These are phyloP conservation scores for Cyclura pinguis DNA, from an alignment of 2,797 vertebrate species.

Conservation along the genomic window DNA sequence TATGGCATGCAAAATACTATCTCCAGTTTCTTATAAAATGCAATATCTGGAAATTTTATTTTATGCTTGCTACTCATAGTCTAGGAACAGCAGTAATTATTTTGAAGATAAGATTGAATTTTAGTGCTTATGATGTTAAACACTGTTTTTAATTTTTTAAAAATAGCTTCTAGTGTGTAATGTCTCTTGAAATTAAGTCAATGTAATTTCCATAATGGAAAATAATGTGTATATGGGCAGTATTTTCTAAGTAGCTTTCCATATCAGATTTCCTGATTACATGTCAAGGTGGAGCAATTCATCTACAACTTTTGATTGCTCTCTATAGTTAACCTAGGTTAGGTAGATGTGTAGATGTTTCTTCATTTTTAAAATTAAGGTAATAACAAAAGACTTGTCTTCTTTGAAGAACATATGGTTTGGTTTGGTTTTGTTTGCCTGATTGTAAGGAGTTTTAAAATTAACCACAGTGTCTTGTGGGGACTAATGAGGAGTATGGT, in stretches of 20 bases:
- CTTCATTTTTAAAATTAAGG: slow-evolving; percentile 57
- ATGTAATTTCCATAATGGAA: slow-evolving; percentile 65
- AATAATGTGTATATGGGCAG: slow-evolving; percentile 72
- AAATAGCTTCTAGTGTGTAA: slow-evolving; percentile 68
- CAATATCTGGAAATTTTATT: slow-evolving; percentile 75
- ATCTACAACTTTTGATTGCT: slow-evolving; percentile 82
- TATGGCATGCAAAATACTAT: slow-evolving; percentile 80
- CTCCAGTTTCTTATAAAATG: slow-evolving; percentile 75
- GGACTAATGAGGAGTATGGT: background rate
- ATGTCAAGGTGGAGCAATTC: slow-evolving; percentile 79
- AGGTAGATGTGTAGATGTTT: slow-evolving; percentile 58
- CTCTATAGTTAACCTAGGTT: slow-evolving; percentile 67
- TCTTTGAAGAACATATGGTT: slow-evolving; percentile 54
- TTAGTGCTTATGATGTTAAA: slow-evolving; percentile 72
- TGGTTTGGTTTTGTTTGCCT: slow-evolving; percentile 57
- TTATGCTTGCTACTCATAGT: slow-evolving; percentile 74
- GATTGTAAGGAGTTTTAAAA: slow-evolving; percentile 57
- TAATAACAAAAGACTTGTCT: slow-evolving; percentile 48
- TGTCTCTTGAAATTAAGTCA: slow-evolving; percentile 70
- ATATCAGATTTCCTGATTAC: slow-evolving; percentile 79
- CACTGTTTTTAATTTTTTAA: slow-evolving; percentile 68
- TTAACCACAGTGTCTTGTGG: background rate
- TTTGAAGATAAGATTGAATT: slow-evolving; percentile 73
- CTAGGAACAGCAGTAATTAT: slow-evolving; percentile 70
- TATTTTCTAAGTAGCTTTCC: slow-evolving; percentile 73